Percentiles rank a stretch among this genome's conserved stretches.
Evolutionary conservation across 2,797 vertebrate species (phyloP).

Genomic region (Lacerta viridis): DNA sequence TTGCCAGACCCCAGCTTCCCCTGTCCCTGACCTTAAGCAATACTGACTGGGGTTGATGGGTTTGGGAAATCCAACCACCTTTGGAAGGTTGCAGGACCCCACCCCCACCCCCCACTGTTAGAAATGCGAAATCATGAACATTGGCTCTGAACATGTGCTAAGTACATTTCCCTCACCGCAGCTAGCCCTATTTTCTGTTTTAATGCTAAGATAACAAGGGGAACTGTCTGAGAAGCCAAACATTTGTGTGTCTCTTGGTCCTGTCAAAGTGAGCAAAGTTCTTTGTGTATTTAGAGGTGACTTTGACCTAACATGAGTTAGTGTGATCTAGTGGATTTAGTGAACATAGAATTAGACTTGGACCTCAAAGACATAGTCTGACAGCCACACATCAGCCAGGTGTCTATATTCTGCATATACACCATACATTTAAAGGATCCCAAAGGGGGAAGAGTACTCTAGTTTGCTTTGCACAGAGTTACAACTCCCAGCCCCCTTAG

Average conservation of each 20-base stretch:
- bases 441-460: too few species aligned
- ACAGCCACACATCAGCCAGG: not conserved
- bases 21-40: too few species aligned
- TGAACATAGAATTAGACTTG: not conserved
- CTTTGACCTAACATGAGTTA: not conserved
- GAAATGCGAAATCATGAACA: not conserved
- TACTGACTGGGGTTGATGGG: too few species aligned
- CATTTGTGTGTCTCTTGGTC: not conserved
- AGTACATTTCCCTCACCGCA: not conserved
- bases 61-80: too few species aligned
- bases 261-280: not conserved
- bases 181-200: not conserved
- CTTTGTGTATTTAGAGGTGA: not conserved
- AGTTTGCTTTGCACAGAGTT: too few species aligned
- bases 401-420: not conserved
- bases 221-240: too few species aligned
- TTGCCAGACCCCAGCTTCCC: too few species aligned
- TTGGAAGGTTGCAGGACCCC: too few species aligned
- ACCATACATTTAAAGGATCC: not conserved
- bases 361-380: not conserved
- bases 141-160: not conserved
- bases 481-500: too few species aligned
- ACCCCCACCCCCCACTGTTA: too few species aligned
- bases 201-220: not conserved
- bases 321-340: not conserved